phyloP scores from a whole-genome alignment of 2,888 invertebrate genomes.

The Conus canariensis region DNA sequence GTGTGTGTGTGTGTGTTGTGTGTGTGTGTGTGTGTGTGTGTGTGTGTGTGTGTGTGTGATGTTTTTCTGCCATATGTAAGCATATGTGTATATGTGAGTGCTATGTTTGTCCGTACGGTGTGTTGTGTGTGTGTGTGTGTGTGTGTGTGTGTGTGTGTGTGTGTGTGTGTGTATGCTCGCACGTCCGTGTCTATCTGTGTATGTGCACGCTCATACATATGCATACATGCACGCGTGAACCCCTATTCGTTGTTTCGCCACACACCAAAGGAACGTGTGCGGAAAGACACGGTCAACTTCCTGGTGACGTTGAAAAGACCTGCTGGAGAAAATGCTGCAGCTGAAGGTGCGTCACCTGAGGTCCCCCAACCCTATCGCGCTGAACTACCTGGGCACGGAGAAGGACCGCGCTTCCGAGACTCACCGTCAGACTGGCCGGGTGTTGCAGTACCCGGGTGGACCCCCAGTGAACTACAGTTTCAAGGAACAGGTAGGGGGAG shows the following conservation, averaged over 20 bases:
- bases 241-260: not conserved
- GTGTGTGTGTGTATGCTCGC: not conserved
- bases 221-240: not conserved
- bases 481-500: constrained; percentile 23
- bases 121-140: constrained; percentile 27
- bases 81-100: not conserved
- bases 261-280: constrained; percentile 25
- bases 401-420: not conserved
- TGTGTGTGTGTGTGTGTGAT: too few relatives aligned
- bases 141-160: not conserved
- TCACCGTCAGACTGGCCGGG: not conserved
- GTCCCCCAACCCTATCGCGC: constrained; percentile 18
- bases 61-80: too few relatives aligned
- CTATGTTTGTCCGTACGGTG: not conserved
- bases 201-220: not conserved
- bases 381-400: constrained; percentile 11
- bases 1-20: too few relatives aligned
- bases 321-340: constrained; percentile 28
- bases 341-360: constrained; percentile 30
- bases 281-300: constrained; percentile 21
- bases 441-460: not conserved
- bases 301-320: not conserved
- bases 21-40: too few relatives aligned
- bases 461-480: constrained; percentile 2
- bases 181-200: not conserved